Percentiles rank a stretch among this genome's conserved stretches.
phyloP scores from a whole-genome alignment of 2,113 vertebrate species.

The Edolisoma coerulescens region DNA sequence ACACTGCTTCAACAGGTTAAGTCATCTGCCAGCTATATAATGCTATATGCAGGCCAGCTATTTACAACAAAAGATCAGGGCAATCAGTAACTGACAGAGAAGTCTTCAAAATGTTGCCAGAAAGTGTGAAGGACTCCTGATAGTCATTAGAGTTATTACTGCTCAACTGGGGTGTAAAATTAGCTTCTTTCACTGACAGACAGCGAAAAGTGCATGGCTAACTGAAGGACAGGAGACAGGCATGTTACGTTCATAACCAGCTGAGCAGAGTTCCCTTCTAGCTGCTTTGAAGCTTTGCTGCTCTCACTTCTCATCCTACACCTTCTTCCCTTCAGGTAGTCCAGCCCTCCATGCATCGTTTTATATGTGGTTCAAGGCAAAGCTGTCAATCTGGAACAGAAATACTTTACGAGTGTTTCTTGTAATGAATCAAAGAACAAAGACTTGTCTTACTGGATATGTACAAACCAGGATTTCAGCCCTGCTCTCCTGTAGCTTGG shows the following conservation, averaged over 20 bases:
- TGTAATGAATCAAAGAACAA: constrained; percentile 5
- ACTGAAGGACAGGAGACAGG: not conserved
- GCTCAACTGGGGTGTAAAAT: not conserved
- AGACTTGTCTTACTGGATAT: constrained; percentile 4
- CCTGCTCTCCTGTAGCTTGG: constrained; percentile 7
- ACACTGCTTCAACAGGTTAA: not conserved
- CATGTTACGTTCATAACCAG: not conserved
- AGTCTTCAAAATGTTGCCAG: not conserved
- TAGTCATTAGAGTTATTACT: not conserved
- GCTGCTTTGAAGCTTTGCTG: not conserved
- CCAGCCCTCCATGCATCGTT: not conserved
- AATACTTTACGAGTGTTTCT: not conserved
- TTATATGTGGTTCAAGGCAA: not conserved
- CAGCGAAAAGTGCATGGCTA: not conserved
- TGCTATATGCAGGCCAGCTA: not conserved
- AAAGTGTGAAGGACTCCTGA: not conserved
- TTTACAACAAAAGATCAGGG: not conserved
- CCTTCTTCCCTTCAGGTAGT: not conserved
- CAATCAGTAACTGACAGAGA: not conserved
- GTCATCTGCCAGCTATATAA: not conserved
- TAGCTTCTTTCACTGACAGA: not conserved
- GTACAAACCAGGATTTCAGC: not conserved
- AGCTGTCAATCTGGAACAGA: not conserved
- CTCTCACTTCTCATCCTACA: not conserved
- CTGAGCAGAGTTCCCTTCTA: not conserved